Evolutionary conservation across 2,888 invertebrate species (phyloP), one percentile per base, ranked within the genome.

Genomic region (Mayetiola destructor): DNA sequence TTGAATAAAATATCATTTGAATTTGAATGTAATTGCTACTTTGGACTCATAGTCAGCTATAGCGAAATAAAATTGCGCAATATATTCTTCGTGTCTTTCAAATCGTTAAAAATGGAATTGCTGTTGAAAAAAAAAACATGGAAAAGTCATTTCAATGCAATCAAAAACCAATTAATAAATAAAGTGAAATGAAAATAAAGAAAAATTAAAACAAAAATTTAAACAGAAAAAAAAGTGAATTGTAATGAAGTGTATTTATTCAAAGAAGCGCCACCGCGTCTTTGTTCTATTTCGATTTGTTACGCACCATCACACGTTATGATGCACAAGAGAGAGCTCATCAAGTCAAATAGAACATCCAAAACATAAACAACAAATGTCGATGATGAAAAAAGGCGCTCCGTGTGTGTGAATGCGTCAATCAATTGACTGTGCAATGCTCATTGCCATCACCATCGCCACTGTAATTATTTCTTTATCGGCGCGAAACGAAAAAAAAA

Each of bases 241-340:
- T 18, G 53, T 53, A 9, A 21, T 54, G 10, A 6, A 5, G 18
- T 18, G 53, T 53, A 12, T n/a, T 37, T 21, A 57, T 53, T 57
- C 57, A 57, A 57, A 57, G 52, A 53, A 53, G 57, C 57, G 57
- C 57, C 57, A 57, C 57, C 57, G 57, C 57, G 57, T 57, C 57
- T 57, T 57, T 30, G 53, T n/a, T 29, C 12, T 27, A 14, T 14
- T 27, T 48, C 27, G 36, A 57, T 57, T 57, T 27, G 52, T 52
- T 48, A 53, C 53, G 57, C 57, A 57, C 32, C 21, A 20, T 30
- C 27, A 48, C 48, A 48, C 48, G 12, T 32, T 32, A 9, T 32
- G 6, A 32, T 32, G 6, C 32, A 36, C 16, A n/a, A n/a, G n/a
- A n/a, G n/a, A n/a, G n/a, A n/a, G n/a, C n/a, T n/a, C n/a, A n/a